Conservation (phyloP, 2,888 invertebrate species). For the Ormyrus rosae region DNA sequence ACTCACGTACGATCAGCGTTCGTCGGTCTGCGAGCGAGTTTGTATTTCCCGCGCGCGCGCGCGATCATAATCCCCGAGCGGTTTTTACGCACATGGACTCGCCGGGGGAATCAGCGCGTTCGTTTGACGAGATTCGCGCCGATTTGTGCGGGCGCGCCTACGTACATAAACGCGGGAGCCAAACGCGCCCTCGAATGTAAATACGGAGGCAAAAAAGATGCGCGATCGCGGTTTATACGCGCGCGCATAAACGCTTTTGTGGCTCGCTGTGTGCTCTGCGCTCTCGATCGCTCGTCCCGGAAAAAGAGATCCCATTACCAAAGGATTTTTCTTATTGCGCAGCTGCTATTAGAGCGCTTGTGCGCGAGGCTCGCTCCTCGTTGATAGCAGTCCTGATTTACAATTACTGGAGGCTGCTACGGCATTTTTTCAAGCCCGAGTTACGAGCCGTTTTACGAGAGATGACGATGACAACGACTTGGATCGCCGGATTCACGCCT, state of each 20-base stretch:
- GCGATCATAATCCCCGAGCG: constrained; percentile 35
- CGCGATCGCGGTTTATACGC: neutral
- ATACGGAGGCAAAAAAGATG: neutral
- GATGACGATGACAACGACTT: constrained; percentile 32
- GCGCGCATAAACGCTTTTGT: neutral
- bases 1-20: neutral
- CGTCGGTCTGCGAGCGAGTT: neutral
- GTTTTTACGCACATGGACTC: constrained; percentile 10
- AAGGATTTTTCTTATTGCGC: neutral
- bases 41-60: constrained; percentile 20
- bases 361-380: neutral
- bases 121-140: neutral
- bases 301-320: neutral
- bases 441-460: constrained; percentile 50
- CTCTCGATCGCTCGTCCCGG: too few species aligned
- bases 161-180: neutral
- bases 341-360: constrained; percentile 3
- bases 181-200: constrained; percentile 29
- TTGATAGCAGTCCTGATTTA: constrained; percentile 46
- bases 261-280: neutral
- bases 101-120: neutral
- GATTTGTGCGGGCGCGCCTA: neutral
- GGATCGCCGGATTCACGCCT: constrained; percentile 42
- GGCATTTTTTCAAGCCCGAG: constrained; percentile 39
- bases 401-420: constrained; percentile 34